Conservation (phyloP, 2,888 invertebrate genomes). For the Diachrysia chrysitis region DNA sequence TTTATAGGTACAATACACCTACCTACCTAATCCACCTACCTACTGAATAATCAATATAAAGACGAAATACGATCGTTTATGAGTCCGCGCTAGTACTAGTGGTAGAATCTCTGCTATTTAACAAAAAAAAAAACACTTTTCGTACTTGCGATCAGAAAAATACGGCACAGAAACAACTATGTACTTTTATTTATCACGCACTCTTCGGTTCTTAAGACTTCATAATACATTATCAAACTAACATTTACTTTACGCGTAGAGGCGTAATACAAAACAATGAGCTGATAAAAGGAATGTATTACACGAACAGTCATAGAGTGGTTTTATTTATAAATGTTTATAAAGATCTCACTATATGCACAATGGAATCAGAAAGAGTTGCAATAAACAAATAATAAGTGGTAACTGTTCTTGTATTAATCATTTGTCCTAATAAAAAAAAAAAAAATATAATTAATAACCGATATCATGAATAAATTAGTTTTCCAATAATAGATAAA, state of each 20-base stretch:
- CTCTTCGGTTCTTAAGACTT: neutral
- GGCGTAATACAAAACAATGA: neutral
- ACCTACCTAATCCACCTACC: no score
- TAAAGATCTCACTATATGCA: constrained; percentile 12
- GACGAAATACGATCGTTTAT: no score
- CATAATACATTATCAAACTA: constrained; percentile 4
- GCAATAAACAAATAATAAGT: constrained; percentile 25
- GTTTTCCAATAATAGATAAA: no score
- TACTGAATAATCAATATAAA: no score
- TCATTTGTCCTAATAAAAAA: neutral
- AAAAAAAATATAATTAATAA: neutral
- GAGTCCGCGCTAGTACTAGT: no score
- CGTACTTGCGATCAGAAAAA: no score
- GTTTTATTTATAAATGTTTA: constrained; percentile 17
- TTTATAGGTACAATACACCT: no score
- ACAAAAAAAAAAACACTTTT: no score
- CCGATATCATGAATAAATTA: no score
- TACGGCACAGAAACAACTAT: neutral
- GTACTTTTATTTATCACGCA: neutral
- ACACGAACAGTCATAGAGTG: constrained; percentile 9
- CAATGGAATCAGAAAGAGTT: constrained; percentile 18
- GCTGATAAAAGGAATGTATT: neutral
- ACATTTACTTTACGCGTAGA: neutral
- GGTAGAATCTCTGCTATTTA: no score
- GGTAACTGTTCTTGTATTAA: constrained; percentile 8